These are phyloP conservation scores for Panzeria rudis DNA, from an alignment of 2,888 invertebrate genomes.

Conservation along the genomic window DNA sequence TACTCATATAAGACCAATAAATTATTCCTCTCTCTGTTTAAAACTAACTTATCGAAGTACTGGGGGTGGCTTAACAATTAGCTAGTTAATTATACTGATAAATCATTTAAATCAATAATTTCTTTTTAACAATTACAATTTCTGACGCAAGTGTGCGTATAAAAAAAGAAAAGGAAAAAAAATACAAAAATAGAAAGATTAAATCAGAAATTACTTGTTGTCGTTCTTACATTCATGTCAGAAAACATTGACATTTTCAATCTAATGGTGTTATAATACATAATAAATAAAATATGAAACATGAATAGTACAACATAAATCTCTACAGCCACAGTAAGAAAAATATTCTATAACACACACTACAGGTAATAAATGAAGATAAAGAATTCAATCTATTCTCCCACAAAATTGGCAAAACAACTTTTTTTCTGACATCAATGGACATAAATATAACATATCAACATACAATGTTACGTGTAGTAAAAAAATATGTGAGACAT, in stretches of 20 bases:
- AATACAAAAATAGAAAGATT: too few relatives aligned
- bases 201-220: too few relatives aligned
- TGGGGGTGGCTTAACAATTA: too few relatives aligned
- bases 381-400: constrained; percentile 1
- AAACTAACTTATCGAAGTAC: too few relatives aligned
- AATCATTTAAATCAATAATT: too few relatives aligned
- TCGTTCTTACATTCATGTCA: background rate
- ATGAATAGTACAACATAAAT: constrained; percentile 15
- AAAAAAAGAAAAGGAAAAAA: too few relatives aligned
- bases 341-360: constrained; percentile 11
- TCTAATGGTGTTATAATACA: background rate
- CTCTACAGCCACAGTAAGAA: constrained; percentile 2
- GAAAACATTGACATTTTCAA: background rate
- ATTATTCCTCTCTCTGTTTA: too few relatives aligned
- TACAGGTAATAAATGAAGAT: constrained; percentile 20
- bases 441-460: background rate
- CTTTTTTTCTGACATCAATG: constrained; percentile 20
- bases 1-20: too few relatives aligned
- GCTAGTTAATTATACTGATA: too few relatives aligned
- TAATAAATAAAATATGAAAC: background rate
- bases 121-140: too few relatives aligned
- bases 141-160: too few relatives aligned
- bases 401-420: background rate
- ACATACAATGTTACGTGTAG: background rate
- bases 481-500: background rate